A percentile compares a stretch with the other conserved stretches of the same genome.
Conservation (phyloP, 2,888 invertebrate genomes). For the Tachina fera region DNA sequence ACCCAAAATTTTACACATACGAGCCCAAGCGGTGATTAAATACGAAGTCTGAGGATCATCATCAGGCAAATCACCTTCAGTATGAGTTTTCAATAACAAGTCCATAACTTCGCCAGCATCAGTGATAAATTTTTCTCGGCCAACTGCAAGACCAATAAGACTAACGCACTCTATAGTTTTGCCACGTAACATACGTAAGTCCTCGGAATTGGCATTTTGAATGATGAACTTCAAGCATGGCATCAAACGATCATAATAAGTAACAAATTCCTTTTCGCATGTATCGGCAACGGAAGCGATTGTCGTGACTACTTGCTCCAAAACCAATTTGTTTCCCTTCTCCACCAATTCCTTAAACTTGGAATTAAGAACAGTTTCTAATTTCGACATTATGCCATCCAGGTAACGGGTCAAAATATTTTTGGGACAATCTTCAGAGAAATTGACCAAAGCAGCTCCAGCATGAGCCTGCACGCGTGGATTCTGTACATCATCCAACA, state of each 20-base stretch:
- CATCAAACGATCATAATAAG: conserved; percentile 96
- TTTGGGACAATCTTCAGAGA: conserved; percentile 99
- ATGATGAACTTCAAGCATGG: conserved; percentile 99
- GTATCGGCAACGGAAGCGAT: conserved; percentile 99
- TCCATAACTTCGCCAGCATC: conserved; percentile 99
- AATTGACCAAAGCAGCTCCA: conserved; percentile 98
- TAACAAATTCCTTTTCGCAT: conserved; percentile 96
- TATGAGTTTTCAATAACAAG: conserved; percentile 94
- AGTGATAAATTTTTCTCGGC: conserved; percentile 91
- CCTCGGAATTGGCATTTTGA: conserved; percentile 93
- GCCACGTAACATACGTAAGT: conserved; percentile 95
- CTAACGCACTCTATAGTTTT: conserved; percentile 99
- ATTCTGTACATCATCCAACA: conserved; percentile 94
- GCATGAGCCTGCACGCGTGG: conserved; percentile 94
- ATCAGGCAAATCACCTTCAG: conserved; percentile 92
- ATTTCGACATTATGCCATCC: conserved; percentile 94
- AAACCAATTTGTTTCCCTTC: conserved; percentile 96
- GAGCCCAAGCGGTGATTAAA: conserved; percentile 99
- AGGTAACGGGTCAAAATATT: conserved; percentile 95
- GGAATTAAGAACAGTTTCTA: conserved; percentile 93
- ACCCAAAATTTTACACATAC: conserved; percentile 97
- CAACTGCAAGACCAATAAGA: conserved; percentile 95
- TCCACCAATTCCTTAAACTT: conserved; percentile 98
- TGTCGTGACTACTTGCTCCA: conserved; percentile 98
- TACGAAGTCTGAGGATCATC: conserved; percentile 99